Base-by-base conservation (phyloP, 2,113 vertebrate genomes). In the Hippocampus mohnikei region DNA sequence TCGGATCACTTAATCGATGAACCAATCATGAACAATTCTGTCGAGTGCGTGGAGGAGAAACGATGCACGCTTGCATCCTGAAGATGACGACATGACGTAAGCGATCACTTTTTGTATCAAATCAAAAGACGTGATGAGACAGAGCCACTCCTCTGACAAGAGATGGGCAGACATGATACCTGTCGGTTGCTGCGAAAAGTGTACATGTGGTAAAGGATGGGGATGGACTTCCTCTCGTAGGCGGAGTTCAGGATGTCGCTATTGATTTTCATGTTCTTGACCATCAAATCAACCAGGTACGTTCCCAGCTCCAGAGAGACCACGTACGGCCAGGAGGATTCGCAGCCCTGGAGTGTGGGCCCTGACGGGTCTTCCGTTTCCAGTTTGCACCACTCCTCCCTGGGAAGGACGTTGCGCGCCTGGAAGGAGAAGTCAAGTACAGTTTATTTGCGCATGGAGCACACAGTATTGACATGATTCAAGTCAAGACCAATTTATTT, bases 151-250 rank as follows among this genome's bases (percentile, higher is more conserved):
- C 3, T 12, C 8, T 66, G 25, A 50, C 13, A 46, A 46, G 9
- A 23, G 61, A 46, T n/a, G 2, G 37, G 27, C 5, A 3, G 12
- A 16, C 33, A 66, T 65, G 15, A 81, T 87, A 95, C 96, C 96
- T 98, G 95, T 27, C 87, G 91, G 52, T 65, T 91, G 86, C 90
- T 94, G 8, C 90, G 95, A 86, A 97, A 98, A 50, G 95, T 92
- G 76, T 98, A 98, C 87, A 98, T 91, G 33, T 99, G 97, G 81
- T 98, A 98, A 25, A 99, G 93, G 53, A 95, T 91, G 0, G 96
- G 94, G 75, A 98, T 92, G 44, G 86, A 84, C 52, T 81, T 93
- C 56, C 68, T 65, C 20, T 90, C 41, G 8, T 76, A 48, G 20
- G 66, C 72, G 0, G 66, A 80, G 1, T 79, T 90, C 11, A 93